These are phyloP conservation scores for Oasisia sp. DNA, from an alignment of 2,888 invertebrate species.

Conservation along the genomic window DNA sequence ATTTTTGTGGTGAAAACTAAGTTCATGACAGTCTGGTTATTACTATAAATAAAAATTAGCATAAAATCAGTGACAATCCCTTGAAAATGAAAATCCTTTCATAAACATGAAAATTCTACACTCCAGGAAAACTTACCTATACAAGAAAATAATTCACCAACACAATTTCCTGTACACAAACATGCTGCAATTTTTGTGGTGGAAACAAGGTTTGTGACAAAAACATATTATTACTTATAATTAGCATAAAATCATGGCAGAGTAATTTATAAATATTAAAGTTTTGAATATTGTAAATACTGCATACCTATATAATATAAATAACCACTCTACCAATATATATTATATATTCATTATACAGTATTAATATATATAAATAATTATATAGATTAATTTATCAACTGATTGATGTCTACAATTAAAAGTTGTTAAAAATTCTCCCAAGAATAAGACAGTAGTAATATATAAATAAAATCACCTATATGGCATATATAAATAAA, in stretches of 20 bases:
- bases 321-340: not conserved
- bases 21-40: not conserved
- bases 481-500: constrained; percentile 18
- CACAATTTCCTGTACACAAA: not conserved
- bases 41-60: no score
- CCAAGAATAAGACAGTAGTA: not conserved
- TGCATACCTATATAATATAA: not conserved
- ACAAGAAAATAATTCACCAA: not conserved
- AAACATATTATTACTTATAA: not conserved
- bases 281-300: not conserved
- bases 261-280: not conserved
- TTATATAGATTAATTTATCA: no score
- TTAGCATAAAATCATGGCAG: not conserved
- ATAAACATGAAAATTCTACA: not conserved
- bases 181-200: no score
- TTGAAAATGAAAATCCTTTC: no score
- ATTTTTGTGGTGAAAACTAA: not conserved
- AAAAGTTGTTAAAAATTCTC: no score
- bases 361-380: no score
- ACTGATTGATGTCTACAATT: no score
- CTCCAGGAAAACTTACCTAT: not conserved
- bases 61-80: no score
- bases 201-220: no score
- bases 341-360: no score
- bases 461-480: not conserved